These are phyloP conservation scores for Ibidorhyncha struthersii DNA, from an alignment of 2,113 vertebrate genomes.

Conservation along the genomic window DNA sequence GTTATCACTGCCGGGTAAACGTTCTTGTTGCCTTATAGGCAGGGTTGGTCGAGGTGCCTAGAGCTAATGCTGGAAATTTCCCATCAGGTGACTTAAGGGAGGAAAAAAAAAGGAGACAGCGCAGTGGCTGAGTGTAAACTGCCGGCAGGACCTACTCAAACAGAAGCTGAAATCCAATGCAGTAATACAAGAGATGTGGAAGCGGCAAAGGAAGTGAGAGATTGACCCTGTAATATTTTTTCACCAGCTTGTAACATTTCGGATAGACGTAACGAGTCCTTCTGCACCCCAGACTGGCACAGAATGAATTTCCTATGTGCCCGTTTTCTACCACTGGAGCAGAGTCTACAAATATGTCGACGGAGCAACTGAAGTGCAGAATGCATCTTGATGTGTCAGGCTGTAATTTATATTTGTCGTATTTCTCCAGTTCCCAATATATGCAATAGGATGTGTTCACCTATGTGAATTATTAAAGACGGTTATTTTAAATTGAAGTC, in stretches of 20 bases:
- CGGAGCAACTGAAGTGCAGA: neutral
- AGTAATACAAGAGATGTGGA: too few species aligned
- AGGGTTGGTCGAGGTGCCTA: neutral
- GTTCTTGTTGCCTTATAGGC: neutral
- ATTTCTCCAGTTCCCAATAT: neutral
- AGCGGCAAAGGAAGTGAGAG: neutral
- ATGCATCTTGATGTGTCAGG: neutral
- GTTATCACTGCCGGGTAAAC: neutral
- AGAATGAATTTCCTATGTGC: neutral
- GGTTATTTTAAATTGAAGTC: neutral
- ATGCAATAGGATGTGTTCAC: neutral
- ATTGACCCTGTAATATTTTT: neutral
- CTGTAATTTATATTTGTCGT: neutral
- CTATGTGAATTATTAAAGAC: neutral
- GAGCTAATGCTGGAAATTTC: too few species aligned
- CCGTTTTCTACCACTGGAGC: neutral
- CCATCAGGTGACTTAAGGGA: too few species aligned
- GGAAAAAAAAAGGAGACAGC: too few species aligned
- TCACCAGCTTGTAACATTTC: neutral
- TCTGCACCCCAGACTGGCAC: neutral
- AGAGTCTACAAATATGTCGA: rapidly evolving
- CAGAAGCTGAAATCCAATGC: too few species aligned
- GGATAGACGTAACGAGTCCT: neutral
- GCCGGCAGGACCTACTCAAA: too few species aligned
- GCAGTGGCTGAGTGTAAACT: too few species aligned